Conservation (phyloP, 2,113 vertebrate genomes). For the Leptocoma aspasia region DNA sequence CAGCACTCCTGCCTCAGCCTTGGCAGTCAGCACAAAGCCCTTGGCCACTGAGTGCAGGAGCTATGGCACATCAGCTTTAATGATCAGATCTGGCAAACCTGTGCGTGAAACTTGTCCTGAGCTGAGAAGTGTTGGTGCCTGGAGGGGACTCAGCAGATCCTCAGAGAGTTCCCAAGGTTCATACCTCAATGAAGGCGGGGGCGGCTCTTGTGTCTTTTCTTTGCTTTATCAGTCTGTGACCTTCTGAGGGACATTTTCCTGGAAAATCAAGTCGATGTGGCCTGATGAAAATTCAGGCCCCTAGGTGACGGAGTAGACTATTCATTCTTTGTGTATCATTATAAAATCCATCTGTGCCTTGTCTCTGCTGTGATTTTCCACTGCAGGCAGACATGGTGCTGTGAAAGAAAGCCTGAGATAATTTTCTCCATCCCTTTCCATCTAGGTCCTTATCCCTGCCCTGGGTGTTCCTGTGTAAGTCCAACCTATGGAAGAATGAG, state of each 20-base stretch:
- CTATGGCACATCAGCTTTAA: not conserved
- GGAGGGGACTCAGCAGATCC: not conserved
- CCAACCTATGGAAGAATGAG: not conserved
- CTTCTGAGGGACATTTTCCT: not conserved
- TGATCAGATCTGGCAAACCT: accelerated
- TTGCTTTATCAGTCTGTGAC: not conserved
- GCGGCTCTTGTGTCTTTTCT: not conserved
- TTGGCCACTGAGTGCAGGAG: accelerated
- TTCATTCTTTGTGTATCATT: not conserved
- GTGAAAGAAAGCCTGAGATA: not conserved
- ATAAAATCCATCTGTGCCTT: not conserved
- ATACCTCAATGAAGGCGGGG: accelerated
- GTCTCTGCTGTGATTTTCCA: not conserved
- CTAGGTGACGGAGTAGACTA: not conserved
- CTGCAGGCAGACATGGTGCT: not conserved
- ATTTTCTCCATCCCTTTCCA: not conserved
- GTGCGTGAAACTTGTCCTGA: accelerated
- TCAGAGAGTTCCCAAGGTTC: not conserved
- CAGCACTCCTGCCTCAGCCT: not conserved
- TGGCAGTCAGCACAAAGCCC: not conserved
- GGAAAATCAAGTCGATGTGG: not conserved
- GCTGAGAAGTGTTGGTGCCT: not conserved
- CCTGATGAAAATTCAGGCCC: not conserved
- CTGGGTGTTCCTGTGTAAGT: not conserved
- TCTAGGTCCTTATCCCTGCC: not conserved